Conservation (phyloP, 2,113 vertebrate genomes). For the Panthera uncia region DNA sequence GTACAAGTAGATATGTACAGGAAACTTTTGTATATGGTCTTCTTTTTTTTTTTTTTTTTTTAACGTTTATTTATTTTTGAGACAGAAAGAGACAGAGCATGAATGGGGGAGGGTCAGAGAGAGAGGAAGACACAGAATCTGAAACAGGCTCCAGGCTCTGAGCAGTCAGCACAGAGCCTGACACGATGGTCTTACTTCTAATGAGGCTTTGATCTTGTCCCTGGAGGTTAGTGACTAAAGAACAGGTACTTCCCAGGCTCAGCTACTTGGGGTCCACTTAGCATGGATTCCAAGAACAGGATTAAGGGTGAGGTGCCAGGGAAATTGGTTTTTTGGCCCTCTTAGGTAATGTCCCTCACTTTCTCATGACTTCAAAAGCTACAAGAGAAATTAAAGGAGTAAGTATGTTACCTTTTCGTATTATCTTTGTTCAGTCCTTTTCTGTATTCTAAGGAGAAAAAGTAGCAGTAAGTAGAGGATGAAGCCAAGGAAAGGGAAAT, state of each 20-base stretch:
- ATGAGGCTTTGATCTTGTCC: background rate
- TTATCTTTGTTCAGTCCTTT: background rate
- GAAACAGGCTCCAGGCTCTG: too few species aligned
- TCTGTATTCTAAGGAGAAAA: background rate
- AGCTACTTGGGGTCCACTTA: background rate
- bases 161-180: too few species aligned
- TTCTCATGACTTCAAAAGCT: constrained; percentile 24
- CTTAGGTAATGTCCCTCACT: background rate
- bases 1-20: background rate
- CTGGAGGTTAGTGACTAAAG: background rate
- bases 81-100: too few species aligned
- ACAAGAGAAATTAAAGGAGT: background rate
- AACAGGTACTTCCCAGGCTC: background rate
- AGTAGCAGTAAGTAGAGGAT: background rate
- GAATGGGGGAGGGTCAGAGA: too few species aligned
- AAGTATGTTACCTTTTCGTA: background rate
- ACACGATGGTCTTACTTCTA: background rate
- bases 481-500: background rate
- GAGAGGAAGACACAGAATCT: too few species aligned
- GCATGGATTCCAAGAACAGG: background rate
- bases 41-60: too few species aligned
- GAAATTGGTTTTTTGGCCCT: background rate
- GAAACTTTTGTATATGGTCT: background rate
- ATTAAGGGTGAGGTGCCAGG: background rate
- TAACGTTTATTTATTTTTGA: too few species aligned